Conservation (phyloP, 2,797 vertebrate species). For the Carcharodon carcharias region DNA sequence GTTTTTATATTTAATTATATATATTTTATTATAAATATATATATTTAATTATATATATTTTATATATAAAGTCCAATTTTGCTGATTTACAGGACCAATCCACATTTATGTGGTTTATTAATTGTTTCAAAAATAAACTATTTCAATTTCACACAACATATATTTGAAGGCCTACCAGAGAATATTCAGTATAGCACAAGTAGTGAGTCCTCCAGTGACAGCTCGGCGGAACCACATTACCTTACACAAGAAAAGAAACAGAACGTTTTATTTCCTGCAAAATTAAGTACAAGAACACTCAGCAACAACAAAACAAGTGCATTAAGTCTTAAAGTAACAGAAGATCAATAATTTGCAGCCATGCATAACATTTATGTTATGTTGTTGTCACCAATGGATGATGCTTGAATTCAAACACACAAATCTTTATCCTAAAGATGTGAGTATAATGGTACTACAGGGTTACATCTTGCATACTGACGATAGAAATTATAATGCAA, state of each 20-base stretch:
- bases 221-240: slow-evolving; percentile 61
- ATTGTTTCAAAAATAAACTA: neutral
- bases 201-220: slow-evolving; percentile 55
- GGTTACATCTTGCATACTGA: neutral
- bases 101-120: neutral
- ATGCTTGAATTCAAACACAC: neutral
- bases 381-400: neutral
- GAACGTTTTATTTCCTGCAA: neutral
- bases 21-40: too few relatives aligned
- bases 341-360: neutral
- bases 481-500: neutral
- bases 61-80: neutral
- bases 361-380: neutral
- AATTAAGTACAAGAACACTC: neutral
- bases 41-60: neutral
- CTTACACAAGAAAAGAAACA: slow-evolving; percentile 45
- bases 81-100: neutral
- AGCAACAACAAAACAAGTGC: neutral
- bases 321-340: neutral
- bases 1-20: neutral
- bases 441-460: neutral
- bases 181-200: slow-evolving; percentile 58
- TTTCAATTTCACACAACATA: neutral
- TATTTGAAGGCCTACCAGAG: slow-evolving; percentile 53
- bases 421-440: neutral